phyloP scores from a whole-genome alignment of 1,140 invertebrate species.

The Goniozus legneri region DNA sequence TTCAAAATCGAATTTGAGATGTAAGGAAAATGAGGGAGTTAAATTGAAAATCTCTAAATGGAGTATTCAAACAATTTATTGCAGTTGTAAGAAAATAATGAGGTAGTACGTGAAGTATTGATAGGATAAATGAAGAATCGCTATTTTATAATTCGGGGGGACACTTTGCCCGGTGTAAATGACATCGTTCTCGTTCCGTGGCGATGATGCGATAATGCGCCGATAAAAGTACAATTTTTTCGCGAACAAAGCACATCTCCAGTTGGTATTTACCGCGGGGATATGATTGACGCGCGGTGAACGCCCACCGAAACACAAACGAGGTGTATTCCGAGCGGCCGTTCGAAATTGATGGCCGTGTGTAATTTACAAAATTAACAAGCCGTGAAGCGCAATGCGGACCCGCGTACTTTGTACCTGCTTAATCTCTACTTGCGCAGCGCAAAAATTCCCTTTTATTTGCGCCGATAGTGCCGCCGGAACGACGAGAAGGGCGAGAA shows the following conservation, averaged over 20 bases:
- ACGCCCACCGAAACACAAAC: slow-evolving; percentile 48
- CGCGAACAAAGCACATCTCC: slow-evolving; percentile 22
- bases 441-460: slow-evolving; percentile 39
- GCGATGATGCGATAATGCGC: slow-evolving; percentile 30
- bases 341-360: slow-evolving; percentile 44
- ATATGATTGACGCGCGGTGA: slow-evolving; percentile 46
- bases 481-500: too few species aligned
- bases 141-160: too few species aligned
- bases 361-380: slow-evolving; percentile 52
- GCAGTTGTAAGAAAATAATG: too few species aligned
- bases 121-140: too few species aligned
- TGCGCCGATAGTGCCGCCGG: too few species aligned
- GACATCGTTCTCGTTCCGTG: not conserved
- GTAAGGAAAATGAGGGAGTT: too few species aligned
- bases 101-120: too few species aligned
- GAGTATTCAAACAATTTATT: too few species aligned
- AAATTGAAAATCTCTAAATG: too few species aligned
- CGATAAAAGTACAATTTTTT: slow-evolving; percentile 40
- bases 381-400: slow-evolving; percentile 44
- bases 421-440: slow-evolving; percentile 36
- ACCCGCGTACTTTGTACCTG: slow-evolving; percentile 26
- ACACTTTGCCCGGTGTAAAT: not conserved
- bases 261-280: slow-evolving; percentile 39
- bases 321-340: slow-evolving; percentile 40
- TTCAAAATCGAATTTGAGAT: too few species aligned